Base-by-base conservation (phyloP, 2,888 invertebrate species). In the Caenorhabditis becei region DNA sequence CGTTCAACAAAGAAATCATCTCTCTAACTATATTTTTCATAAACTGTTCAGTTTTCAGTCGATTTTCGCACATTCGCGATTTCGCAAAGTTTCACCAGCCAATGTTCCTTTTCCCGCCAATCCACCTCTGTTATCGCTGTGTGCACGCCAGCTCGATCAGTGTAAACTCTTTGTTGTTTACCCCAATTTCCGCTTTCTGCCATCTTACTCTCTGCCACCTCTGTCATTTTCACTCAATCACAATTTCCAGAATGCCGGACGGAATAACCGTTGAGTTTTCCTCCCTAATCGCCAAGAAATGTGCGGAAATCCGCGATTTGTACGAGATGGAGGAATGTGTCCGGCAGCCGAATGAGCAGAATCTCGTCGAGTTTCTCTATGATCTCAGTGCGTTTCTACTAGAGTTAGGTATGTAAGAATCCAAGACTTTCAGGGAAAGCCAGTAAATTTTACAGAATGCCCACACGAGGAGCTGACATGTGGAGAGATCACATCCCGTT, bases 381-480 rank as follows among this genome's bases (percentile, higher is more conserved):
- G 85, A 87, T 70, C 78, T 87, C 28, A 85, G 85, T 63, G 83
- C 86, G 16, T 85, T 86, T 66, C 72, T 87, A 11, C 67, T 83
- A 4, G 85, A 87, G 51, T 44, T 87, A 44, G 85, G 86, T 83
- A 28, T 37, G 61, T 37, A 41, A 23, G 8, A 26, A 35, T 35
- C 10, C n/a, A 20, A 20, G 2, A 32, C 35, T 8, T 35, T 16
- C 26, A 54, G 11, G 14, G 32, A 20, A 18, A 16, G 23, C 32
- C 37, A 28, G 11, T 41, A 28, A 37, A 20, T 35, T 53, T 58
- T 81, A 23, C 66, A 86, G 86, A 84, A 61, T 86, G 86, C 44
- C 85, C 86, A 1, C 77, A 83, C 49, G 85, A 86, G 49, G 67
- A 78, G 1, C 49, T 86, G 14, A 83, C 83, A 20, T 84, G 84